These are phyloP conservation scores for Mellivora capensis DNA, from an alignment of 2,113 vertebrate genomes.

Conservation along the genomic window DNA sequence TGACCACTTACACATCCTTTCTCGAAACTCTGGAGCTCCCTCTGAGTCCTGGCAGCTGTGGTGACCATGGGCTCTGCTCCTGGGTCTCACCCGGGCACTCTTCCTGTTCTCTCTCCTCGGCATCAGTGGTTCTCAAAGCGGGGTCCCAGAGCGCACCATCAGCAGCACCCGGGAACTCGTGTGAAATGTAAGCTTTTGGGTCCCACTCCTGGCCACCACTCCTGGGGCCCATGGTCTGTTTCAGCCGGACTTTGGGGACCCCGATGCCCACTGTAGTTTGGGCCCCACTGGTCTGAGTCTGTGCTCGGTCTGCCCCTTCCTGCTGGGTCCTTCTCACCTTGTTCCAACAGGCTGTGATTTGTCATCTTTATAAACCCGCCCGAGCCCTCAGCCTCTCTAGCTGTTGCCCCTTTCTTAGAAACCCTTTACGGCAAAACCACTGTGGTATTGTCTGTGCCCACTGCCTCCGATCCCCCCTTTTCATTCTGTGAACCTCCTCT, in stretches of 20 bases:
- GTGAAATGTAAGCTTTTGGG: not conserved
- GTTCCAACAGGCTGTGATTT: not conserved
- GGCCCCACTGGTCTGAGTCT: not conserved
- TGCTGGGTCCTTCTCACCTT: not conserved
- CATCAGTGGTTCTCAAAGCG: not conserved
- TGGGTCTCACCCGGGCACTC: not conserved
- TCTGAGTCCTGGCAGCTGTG: not conserved
- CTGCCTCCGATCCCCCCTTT: too few relatives aligned
- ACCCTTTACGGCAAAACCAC: not conserved
- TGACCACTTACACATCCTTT: not conserved
- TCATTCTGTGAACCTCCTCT: not conserved
- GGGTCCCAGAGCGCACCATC: not conserved
- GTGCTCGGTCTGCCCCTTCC: not conserved
- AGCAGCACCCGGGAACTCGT: not conserved
- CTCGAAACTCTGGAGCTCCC: not conserved
- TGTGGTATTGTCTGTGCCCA: too few relatives aligned
- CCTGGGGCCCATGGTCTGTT: not conserved
- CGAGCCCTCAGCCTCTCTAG: not conserved
- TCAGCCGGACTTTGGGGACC: not conserved
- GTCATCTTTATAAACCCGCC: not conserved
- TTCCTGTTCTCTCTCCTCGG: not conserved
- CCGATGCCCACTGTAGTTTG: not conserved
- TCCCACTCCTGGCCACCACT: not conserved
- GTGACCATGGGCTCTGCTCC: not conserved
- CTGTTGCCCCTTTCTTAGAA: not conserved